A percentile compares a stretch with the other conserved stretches of the same genome.
Conservation (phyloP, 1,140 invertebrate genomes). For the Drosophila seguyi region DNA sequence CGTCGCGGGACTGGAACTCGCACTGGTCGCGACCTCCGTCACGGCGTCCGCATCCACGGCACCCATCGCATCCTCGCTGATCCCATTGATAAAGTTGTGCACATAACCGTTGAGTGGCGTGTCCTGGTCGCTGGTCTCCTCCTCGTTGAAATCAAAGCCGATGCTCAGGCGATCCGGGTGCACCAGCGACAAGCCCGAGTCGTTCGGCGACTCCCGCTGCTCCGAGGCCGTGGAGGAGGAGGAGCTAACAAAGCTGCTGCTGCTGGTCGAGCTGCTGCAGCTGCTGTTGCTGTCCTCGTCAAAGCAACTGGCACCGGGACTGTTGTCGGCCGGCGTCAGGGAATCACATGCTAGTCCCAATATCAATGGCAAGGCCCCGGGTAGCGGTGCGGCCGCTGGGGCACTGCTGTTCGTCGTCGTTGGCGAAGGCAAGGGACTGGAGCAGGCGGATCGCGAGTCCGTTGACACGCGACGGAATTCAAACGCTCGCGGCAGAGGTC, state of each 20-base stretch:
- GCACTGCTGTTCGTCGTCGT: conserved; percentile 58
- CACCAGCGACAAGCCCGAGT: conserved; percentile 48
- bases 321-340: background rate
- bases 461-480: conserved; percentile 86
- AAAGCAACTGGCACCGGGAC: conserved; percentile 45
- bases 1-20: background rate
- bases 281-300: conserved; percentile 67
- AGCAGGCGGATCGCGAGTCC: conserved; percentile 48
- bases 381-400: conserved; percentile 2
- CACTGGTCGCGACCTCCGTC: background rate
- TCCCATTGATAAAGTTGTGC: conserved; percentile 83
- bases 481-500: conserved; percentile 92
- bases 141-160: conserved; percentile 70
- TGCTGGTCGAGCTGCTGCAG: conserved; percentile 12
- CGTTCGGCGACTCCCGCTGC: conserved; percentile 12
- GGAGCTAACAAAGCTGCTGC: conserved; percentile 13
- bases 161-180: conserved; percentile 51
- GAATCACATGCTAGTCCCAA: conserved; percentile 18
- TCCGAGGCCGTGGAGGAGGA: conserved; percentile 10
- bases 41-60: conserved; percentile 31
- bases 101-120: conserved; percentile 77
- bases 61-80: conserved; percentile 58
- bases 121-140: conserved; percentile 73
- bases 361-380: background rate
- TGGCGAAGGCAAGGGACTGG: conserved; percentile 82